phyloP scores from a whole-genome alignment of 2,888 invertebrate genomes.

The Apeira syringaria region DNA sequence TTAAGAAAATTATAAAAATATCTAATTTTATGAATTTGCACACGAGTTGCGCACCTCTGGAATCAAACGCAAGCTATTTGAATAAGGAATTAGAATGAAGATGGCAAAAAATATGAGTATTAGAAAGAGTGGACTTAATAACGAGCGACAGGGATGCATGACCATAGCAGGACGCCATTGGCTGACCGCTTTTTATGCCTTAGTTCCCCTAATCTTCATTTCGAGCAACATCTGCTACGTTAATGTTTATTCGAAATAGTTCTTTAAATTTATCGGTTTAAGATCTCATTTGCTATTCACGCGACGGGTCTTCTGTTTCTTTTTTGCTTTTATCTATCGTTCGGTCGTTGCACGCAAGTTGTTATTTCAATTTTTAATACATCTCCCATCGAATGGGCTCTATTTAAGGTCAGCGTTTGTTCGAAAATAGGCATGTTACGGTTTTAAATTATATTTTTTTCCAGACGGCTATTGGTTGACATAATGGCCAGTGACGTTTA shows the following conservation, averaged over 20 bases:
- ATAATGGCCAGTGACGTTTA: too few relatives aligned
- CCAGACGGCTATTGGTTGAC: constrained; percentile 54
- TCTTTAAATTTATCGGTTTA: constrained; percentile 70
- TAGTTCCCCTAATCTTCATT: constrained; percentile 83
- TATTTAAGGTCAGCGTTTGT: constrained; percentile 66
- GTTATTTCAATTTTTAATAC: constrained; percentile 76
- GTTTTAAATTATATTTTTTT: constrained; percentile 56
- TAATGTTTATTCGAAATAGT: constrained; percentile 76
- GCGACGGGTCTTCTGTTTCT: constrained; percentile 49
- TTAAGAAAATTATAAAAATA: too few relatives aligned
- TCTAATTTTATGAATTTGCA: too few relatives aligned
- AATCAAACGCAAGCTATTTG: constrained; percentile 71
- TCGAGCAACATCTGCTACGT: constrained; percentile 77
- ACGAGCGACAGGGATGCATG: constrained; percentile 56
- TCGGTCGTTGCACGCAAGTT: constrained; percentile 69
- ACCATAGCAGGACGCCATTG: constrained; percentile 59
- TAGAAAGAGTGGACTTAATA: constrained; percentile 67
- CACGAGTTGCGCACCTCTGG: constrained; percentile 71
- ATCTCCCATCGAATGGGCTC: constrained; percentile 64
- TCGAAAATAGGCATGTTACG: constrained; percentile 47
- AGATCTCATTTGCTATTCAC: constrained; percentile 69
- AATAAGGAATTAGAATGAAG: constrained; percentile 80
- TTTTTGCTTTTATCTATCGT: constrained; percentile 57
- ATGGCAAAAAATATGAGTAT: constrained; percentile 80
- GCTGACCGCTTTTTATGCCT: constrained; percentile 81